These are phyloP conservation scores for Trigoniulus corallinus DNA, from an alignment of 1,140 invertebrate genomes.

Conservation along the genomic window DNA sequence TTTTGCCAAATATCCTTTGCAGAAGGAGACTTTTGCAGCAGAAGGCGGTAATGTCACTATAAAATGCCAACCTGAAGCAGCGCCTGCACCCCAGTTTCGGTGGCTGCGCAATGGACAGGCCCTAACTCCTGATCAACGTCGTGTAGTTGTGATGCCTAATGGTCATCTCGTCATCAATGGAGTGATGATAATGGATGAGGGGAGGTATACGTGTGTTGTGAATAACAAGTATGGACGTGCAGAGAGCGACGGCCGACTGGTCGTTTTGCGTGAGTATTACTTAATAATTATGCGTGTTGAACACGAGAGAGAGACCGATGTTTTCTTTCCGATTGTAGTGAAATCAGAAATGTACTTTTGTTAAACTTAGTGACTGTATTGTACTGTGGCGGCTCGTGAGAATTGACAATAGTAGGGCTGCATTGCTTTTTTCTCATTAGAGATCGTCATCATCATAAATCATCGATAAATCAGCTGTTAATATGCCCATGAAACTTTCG, in stretches of 20 bases:
- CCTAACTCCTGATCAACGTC: slow-evolving; percentile 53
- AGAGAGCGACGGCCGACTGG: slow-evolving; percentile 58
- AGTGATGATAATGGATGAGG: slow-evolving; percentile 71
- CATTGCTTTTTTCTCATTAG: no score
- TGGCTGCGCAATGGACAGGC: slow-evolving; percentile 83
- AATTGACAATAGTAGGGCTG: no score
- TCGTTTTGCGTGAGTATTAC: slow-evolving; percentile 55
- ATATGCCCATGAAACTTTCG: no score
- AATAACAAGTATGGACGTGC: slow-evolving; percentile 59
- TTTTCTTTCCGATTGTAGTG: no score
- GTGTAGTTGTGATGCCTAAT: slow-evolving; percentile 52
- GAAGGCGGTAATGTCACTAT: slow-evolving; percentile 83
- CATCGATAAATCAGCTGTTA: no score
- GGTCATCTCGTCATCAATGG: slow-evolving; percentile 72
- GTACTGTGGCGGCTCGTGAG: no score
- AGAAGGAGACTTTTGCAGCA: slow-evolving; percentile 72
- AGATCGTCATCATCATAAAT: no score
- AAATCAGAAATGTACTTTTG: no score
- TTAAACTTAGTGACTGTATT: no score
- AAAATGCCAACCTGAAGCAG: slow-evolving; percentile 81
- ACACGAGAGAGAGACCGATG: no score
- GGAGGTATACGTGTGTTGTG: slow-evolving; percentile 73
- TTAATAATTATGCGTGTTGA: no score
- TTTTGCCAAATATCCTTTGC: slow-evolving; percentile 76
- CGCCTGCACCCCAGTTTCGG: slow-evolving; percentile 67